Conservation (phyloP, 2,888 invertebrate species). For the Drosophila parthenogenetica region DNA sequence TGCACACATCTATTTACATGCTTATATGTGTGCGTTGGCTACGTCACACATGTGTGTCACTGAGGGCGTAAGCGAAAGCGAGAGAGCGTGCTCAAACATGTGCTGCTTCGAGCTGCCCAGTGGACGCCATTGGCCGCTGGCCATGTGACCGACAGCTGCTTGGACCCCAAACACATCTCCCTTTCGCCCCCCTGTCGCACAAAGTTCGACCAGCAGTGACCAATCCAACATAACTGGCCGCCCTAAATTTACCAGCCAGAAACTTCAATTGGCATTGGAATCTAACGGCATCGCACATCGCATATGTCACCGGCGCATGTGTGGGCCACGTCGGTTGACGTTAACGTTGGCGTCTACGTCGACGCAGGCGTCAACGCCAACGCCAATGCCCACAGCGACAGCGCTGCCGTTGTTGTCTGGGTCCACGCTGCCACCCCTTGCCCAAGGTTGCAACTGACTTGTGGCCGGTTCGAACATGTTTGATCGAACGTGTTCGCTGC, state of each 20-base stretch:
- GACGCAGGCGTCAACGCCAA: neutral
- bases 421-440: conserved; percentile 32
- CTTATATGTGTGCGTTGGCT: conserved; percentile 1
- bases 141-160: conserved; percentile 19
- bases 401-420: conserved; percentile 42
- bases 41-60: conserved; percentile 8
- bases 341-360: conserved; percentile 7
- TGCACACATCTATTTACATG: neutral
- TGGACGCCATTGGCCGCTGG: conserved; percentile 57
- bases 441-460: conserved; percentile 21
- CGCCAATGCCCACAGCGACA: conserved; percentile 27
- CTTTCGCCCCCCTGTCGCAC: neutral
- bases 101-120: conserved; percentile 30
- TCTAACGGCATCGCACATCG: conserved; percentile 24
- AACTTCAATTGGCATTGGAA: conserved; percentile 67
- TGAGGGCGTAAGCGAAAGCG: conserved; percentile 11
- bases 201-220: conserved; percentile 59
- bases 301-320: conserved; percentile 54
- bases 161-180: conserved; percentile 10
- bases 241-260: conserved; percentile 66
- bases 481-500: conserved; percentile 43
- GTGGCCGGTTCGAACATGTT: conserved; percentile 52
- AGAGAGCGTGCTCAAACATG: conserved; percentile 24
- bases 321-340: conserved; percentile 35
- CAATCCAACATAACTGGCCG: conserved; percentile 67